Conservation (phyloP, 1,140 invertebrate genomes). For the Mycetomoellerius zeteki region DNA sequence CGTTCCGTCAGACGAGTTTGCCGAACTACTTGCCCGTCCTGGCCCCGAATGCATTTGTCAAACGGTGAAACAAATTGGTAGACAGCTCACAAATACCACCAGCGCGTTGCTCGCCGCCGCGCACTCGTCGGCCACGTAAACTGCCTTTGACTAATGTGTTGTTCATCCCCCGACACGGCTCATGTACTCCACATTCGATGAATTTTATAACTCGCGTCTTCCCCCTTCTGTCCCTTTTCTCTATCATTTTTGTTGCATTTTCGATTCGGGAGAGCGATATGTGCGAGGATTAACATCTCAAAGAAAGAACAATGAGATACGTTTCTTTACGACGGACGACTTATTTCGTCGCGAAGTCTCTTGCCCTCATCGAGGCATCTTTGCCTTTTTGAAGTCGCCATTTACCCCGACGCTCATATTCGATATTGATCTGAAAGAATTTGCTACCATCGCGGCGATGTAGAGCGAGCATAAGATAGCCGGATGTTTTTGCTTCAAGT, state of each 20-base stretch:
- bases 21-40: slow-evolving; percentile 79
- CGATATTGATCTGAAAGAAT: slow-evolving; percentile 65
- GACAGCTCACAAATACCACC: slow-evolving; percentile 82
- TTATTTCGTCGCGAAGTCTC: slow-evolving; percentile 28
- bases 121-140: slow-evolving; percentile 76
- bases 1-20: slow-evolving; percentile 77
- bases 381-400: slow-evolving; percentile 24
- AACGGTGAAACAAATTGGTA: slow-evolving; percentile 84
- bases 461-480: slow-evolving; percentile 37
- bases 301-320: not conserved
- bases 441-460: slow-evolving; percentile 23
- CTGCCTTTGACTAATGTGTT: slow-evolving; percentile 84
- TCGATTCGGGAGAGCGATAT: slow-evolving; percentile 16
- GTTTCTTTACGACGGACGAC: not conserved
- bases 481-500: slow-evolving; percentile 58
- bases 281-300: slow-evolving; percentile 43
- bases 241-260: not conserved
- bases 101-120: slow-evolving; percentile 34
- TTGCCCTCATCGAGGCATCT: not conserved
- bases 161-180: slow-evolving; percentile 81
- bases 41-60: slow-evolving; percentile 83
- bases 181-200: slow-evolving; percentile 80
- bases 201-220: slow-evolving; percentile 78
- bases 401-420: slow-evolving; percentile 53
- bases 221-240: not conserved